Evolutionary conservation across 2,113 vertebrate genomes (phyloP).

Genomic region (Vulpes ferrilata): DNA sequence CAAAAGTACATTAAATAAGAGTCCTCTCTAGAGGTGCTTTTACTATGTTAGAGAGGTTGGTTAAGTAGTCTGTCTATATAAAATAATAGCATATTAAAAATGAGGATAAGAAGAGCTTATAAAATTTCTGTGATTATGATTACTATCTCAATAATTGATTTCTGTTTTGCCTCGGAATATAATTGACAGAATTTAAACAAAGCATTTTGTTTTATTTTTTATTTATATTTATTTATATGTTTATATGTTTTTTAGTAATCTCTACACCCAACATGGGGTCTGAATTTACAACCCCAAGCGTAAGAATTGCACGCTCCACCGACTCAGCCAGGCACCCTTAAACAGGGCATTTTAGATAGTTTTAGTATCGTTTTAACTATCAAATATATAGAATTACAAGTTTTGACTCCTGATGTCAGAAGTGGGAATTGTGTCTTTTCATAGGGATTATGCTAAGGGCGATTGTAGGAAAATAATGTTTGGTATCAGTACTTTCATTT

Average conservation of each 20-base stretch:
- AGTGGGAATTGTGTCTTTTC: slow-evolving; percentile 33
- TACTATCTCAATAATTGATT: slow-evolving; percentile 9
- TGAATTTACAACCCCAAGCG: not conserved
- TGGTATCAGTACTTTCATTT: slow-evolving; percentile 13
- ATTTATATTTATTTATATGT: not conserved
- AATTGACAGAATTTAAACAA: not conserved
- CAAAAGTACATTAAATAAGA: not conserved
- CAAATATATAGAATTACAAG: not conserved
- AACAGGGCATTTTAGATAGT: not conserved
- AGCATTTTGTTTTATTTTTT: not conserved
- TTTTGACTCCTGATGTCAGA: not conserved
- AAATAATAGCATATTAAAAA: not conserved
- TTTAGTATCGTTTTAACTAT: slow-evolving; percentile 52
- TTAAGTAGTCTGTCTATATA: not conserved
- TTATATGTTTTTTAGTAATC: not conserved
- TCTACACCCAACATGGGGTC: not conserved
- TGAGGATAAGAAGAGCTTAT: not conserved
- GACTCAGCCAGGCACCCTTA: not conserved
- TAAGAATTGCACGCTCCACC: not conserved
- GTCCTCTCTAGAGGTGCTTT: not conserved
- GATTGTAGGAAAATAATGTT: not conserved
- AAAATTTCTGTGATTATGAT: not conserved
- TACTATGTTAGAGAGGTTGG: not conserved
- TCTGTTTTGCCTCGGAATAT: slow-evolving; percentile 8
- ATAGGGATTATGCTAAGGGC: not conserved